Percentiles rank a stretch among this genome's conserved stretches.
These are phyloP conservation scores for Pseudorectes ferrugineus DNA, from an alignment of 2,113 vertebrate genomes.

Conservation along the genomic window DNA sequence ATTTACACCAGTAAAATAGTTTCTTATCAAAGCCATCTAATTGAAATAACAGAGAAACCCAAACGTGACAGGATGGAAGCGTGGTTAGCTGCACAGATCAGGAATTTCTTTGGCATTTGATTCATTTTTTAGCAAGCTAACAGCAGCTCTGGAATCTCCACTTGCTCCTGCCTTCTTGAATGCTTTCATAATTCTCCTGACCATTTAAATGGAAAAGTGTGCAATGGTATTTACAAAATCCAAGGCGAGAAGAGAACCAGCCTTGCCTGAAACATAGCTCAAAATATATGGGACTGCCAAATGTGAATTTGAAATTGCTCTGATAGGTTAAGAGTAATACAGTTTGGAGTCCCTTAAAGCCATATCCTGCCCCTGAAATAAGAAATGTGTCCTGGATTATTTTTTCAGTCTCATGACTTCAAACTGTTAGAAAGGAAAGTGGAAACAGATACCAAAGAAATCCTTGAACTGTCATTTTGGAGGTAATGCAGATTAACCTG, in stretches of 20 bases:
- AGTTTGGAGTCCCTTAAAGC: not conserved
- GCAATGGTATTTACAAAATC: not conserved
- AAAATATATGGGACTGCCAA: not conserved
- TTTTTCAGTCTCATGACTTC: not conserved
- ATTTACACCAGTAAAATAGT: not conserved
- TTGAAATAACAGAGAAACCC: not conserved
- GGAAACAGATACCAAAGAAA: not conserved
- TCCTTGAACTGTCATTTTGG: not conserved
- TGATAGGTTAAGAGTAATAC: not conserved
- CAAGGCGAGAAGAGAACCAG: not conserved
- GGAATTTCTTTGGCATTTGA: not conserved
- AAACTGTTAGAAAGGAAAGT: not conserved
- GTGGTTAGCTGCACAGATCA: not conserved
- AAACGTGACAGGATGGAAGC: not conserved
- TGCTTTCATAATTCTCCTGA: not conserved
- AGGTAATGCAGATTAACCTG: not conserved
- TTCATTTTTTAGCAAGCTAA: not conserved
- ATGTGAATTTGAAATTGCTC: not conserved
- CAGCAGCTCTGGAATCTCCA: not conserved
- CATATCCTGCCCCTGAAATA: not conserved
- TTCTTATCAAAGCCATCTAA: conserved; percentile 5
- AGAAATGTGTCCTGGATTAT: not conserved
- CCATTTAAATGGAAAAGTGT: not conserved
- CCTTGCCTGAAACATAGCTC: not conserved
- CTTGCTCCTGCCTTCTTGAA: not conserved